phyloP scores from a whole-genome alignment of 2,113 vertebrate genomes.

The Laticauda colubrina region DNA sequence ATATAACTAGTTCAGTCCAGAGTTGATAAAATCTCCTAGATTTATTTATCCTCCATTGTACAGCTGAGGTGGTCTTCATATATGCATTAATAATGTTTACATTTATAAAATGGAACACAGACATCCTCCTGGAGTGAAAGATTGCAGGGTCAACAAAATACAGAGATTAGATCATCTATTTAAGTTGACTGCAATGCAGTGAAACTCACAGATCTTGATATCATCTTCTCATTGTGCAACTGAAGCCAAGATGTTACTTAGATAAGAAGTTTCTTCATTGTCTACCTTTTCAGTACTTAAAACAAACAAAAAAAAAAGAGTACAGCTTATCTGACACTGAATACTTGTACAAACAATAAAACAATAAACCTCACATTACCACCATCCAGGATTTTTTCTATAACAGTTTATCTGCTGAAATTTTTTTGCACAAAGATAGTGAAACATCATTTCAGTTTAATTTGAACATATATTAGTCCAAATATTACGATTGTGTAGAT shows the following conservation, averaged over 20 bases:
- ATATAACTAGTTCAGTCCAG: constrained; percentile 46
- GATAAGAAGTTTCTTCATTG: constrained; percentile 38
- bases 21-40: constrained; percentile 63
- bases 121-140: constrained; percentile 68
- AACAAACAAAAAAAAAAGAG: background rate
- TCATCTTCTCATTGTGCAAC: constrained; percentile 31
- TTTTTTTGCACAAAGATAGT: background rate
- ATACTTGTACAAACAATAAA: background rate
- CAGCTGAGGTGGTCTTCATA: constrained; percentile 71
- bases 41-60: constrained; percentile 72
- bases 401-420: background rate
- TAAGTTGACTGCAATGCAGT: constrained; percentile 50
- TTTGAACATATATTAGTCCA: background rate
- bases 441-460: background rate
- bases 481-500: background rate
- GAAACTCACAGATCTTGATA: constrained; percentile 60
- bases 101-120: constrained; percentile 75
- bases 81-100: constrained; percentile 74
- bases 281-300: constrained; percentile 10
- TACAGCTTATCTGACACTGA: background rate
- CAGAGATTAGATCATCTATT: constrained; percentile 72
- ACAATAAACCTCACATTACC: background rate
- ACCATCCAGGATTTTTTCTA: background rate
- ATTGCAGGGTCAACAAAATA: constrained; percentile 71
- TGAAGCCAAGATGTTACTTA: constrained; percentile 40